Evolutionary conservation across 2,113 vertebrate species (phyloP).

Genomic region (Thalassarche chlororhynchos): DNA sequence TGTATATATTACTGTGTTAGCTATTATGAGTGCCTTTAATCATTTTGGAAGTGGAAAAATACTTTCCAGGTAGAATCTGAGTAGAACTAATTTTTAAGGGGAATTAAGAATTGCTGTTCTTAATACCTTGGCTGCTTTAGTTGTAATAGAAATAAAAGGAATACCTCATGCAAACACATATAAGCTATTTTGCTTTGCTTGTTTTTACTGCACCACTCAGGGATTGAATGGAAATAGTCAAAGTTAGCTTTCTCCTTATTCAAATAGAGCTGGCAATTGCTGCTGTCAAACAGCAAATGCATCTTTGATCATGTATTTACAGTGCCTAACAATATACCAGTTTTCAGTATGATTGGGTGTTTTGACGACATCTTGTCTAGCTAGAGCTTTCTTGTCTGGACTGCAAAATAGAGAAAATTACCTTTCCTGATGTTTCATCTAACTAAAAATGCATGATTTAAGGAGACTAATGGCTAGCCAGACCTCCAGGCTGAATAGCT

Average conservation of each 20-base stretch:
- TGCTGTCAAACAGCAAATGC: not conserved
- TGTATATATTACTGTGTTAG: not conserved
- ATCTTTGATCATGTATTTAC: not conserved
- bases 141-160: not conserved
- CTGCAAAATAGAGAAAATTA: constrained; percentile 43
- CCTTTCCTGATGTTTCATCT: constrained; percentile 40
- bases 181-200: not conserved
- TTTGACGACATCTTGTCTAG: not conserved
- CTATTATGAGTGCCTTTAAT: not conserved
- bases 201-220: not conserved
- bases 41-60: not conserved
- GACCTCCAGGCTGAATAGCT: constrained; percentile 1
- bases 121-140: not conserved
- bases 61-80: not conserved
- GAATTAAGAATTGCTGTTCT: not conserved
- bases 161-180: not conserved
- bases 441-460: constrained; percentile 57
- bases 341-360: not conserved
- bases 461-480: constrained; percentile 36
- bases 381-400: constrained; percentile 11
- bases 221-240: not conserved
- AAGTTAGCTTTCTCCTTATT: not conserved
- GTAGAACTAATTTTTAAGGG: not conserved
- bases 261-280: not conserved
- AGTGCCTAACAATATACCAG: not conserved